phyloP scores from a whole-genome alignment of 2,888 invertebrate genomes.

The Drosophila mimetica region DNA sequence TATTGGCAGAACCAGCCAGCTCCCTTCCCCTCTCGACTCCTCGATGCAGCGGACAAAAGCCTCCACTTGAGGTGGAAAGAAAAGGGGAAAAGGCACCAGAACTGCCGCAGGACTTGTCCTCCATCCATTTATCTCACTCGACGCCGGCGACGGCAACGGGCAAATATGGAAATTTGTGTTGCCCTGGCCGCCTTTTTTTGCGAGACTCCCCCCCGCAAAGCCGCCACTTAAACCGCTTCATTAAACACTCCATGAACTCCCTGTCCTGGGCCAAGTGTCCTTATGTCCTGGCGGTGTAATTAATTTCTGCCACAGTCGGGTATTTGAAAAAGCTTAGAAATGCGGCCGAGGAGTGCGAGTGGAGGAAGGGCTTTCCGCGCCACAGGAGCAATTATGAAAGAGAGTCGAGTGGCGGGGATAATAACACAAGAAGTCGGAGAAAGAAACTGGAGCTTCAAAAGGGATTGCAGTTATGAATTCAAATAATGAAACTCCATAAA shows the following conservation, averaged over 20 bases:
- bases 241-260: constrained; percentile 68
- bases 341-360: constrained; percentile 35
- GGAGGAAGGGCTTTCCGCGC: constrained; percentile 20
- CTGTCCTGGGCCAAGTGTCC: constrained; percentile 54
- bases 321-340: constrained; percentile 49
- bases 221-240: constrained; percentile 67
- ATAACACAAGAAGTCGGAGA: constrained; percentile 27
- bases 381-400: constrained; percentile 50
- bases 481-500: constrained; percentile 6
- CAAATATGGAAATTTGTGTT: constrained; percentile 69
- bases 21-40: constrained; percentile 7
- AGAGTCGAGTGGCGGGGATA: constrained; percentile 35
- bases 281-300: constrained; percentile 72
- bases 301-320: constrained; percentile 68
- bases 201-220: constrained; percentile 9
- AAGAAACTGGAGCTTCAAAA: neutral
- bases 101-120: constrained; percentile 54
- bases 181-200: constrained; percentile 23
- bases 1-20: constrained; percentile 53
- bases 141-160: constrained; percentile 44
- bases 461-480: constrained; percentile 3
- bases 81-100: constrained; percentile 9
- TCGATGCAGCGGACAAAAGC: constrained; percentile 36
- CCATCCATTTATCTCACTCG: constrained; percentile 73
- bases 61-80: constrained; percentile 42